phyloP scores from a whole-genome alignment of 2,888 invertebrate genomes.

The Pseudococcus longispinus region DNA sequence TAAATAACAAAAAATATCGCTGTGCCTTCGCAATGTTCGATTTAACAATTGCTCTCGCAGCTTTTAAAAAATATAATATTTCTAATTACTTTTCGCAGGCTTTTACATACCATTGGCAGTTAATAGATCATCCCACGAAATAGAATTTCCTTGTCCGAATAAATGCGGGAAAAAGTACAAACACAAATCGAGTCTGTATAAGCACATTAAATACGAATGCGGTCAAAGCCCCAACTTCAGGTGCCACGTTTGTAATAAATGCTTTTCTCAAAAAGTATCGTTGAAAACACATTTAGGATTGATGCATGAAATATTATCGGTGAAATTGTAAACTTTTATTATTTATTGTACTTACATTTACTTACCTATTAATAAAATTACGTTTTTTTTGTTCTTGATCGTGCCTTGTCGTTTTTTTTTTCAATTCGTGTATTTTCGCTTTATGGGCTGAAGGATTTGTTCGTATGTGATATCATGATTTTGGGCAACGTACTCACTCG shows the following conservation, averaged over 20 bases:
- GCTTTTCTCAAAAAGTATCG: conserved; percentile 58
- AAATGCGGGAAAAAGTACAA: conserved; percentile 61
- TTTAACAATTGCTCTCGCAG: too few relatives aligned
- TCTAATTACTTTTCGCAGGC: conserved; percentile 20
- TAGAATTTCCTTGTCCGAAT: conserved; percentile 61
- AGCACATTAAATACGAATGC: conserved; percentile 64
- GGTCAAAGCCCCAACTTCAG: conserved; percentile 62
- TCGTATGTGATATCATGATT: background rate
- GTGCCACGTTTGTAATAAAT: conserved; percentile 62
- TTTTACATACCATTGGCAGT: background rate
- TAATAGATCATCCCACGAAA: background rate
- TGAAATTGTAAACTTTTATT: background rate
- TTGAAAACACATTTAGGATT: conserved; percentile 58
- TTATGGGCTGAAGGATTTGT: background rate
- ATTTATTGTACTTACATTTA: too few relatives aligned
- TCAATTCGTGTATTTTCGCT: background rate
- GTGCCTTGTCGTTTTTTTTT: background rate
- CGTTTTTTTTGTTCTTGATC: background rate
- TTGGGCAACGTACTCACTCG: background rate
- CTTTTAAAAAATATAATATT: background rate
- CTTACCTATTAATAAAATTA: background rate
- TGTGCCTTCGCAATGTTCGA: too few relatives aligned
- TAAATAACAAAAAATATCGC: too few relatives aligned
- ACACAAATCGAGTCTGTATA: conserved; percentile 63
- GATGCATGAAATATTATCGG: conserved; percentile 55